phyloP scores from a whole-genome alignment of 2,797 vertebrate species.

The Takifugu ocellatus region DNA sequence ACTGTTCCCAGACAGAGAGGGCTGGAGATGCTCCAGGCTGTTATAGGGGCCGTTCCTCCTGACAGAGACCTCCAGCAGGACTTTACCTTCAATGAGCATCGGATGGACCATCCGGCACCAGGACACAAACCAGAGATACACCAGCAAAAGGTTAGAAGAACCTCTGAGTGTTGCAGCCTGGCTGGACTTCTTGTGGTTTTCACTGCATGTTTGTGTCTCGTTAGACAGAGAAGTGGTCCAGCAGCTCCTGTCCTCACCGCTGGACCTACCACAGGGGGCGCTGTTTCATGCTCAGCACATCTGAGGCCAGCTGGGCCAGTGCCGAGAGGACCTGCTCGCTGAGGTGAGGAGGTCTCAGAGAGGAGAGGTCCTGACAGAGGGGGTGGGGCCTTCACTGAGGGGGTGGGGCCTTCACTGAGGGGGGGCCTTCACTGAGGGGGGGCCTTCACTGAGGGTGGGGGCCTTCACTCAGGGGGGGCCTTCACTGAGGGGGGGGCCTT shows the following conservation, averaged over 20 bases:
- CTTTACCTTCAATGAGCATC: conserved; percentile 38
- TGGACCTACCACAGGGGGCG: conserved; percentile 67
- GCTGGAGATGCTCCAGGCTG: conserved; percentile 61
- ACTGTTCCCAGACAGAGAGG: not conserved
- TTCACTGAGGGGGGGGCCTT: too few species aligned
- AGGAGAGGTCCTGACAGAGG: not conserved
- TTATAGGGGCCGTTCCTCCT: conserved; percentile 43
- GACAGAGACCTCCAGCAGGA: conserved; percentile 25
- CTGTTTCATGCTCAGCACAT: conserved; percentile 61
- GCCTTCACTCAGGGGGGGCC: too few species aligned
- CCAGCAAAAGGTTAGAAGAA: conserved; percentile 33
- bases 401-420: too few species aligned
- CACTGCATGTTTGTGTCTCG: conserved; percentile 2
- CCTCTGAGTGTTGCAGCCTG: not conserved
- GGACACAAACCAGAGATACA: conserved; percentile 10
- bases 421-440: too few species aligned
- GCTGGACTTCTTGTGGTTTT: not conserved
- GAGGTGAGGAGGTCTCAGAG: conserved; percentile 38
- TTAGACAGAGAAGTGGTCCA: conserved; percentile 47
- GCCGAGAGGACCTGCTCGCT: conserved; percentile 65
- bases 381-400: too few species aligned
- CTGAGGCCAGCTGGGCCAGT: conserved; percentile 65
- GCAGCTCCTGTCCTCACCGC: conserved; percentile 56
- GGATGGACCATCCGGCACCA: conserved; percentile 41
- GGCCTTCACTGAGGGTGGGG: too few species aligned